Conservation (phyloP, 2,888 invertebrate species). For the Entomobrya multifasciata region DNA sequence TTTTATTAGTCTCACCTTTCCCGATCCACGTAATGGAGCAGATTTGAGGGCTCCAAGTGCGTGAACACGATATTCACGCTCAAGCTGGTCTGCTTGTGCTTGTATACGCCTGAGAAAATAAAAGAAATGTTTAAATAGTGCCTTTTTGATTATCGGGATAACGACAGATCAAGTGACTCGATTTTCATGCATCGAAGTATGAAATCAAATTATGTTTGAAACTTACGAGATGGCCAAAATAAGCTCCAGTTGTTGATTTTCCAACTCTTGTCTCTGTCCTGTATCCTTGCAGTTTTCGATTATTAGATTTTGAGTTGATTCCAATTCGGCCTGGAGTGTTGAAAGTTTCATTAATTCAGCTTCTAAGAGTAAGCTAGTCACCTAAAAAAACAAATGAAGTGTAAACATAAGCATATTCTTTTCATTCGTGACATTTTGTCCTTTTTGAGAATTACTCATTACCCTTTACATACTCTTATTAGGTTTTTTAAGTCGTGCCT, state of each 20-base stretch:
- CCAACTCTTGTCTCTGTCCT: slow-evolving; percentile 85
- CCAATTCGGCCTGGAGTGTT: slow-evolving; percentile 86
- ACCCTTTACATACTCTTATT: not conserved
- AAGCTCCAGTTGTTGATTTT: slow-evolving; percentile 86
- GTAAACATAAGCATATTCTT: slow-evolving; percentile 20
- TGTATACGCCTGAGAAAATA: slow-evolving; percentile 84
- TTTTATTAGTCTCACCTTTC: slow-evolving; percentile 86
- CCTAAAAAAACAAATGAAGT: slow-evolving; percentile 82
- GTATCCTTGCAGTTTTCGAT: slow-evolving; percentile 80
- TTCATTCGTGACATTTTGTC: too few species aligned
- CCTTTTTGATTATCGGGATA: not conserved
- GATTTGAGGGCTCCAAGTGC: slow-evolving; percentile 86
- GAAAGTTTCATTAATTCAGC: slow-evolving; percentile 86
- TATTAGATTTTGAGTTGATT: slow-evolving; percentile 84
- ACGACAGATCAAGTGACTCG: not conserved
- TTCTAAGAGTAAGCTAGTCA: slow-evolving; percentile 86
- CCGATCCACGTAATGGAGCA: slow-evolving; percentile 85
- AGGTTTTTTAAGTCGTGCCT: too few species aligned
- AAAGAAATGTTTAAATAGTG: not conserved
- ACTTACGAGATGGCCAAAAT: slow-evolving; percentile 86
- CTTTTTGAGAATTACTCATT: too few species aligned
- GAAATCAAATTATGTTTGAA: not conserved
- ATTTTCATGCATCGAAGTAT: not conserved
- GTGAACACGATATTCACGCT: slow-evolving; percentile 86
- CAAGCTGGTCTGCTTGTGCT: slow-evolving; percentile 86